A percentile compares a stretch with the other conserved stretches of the same genome.
phyloP scores from a whole-genome alignment of 2,797 vertebrate genomes.

The Lerista edwardsae region DNA sequence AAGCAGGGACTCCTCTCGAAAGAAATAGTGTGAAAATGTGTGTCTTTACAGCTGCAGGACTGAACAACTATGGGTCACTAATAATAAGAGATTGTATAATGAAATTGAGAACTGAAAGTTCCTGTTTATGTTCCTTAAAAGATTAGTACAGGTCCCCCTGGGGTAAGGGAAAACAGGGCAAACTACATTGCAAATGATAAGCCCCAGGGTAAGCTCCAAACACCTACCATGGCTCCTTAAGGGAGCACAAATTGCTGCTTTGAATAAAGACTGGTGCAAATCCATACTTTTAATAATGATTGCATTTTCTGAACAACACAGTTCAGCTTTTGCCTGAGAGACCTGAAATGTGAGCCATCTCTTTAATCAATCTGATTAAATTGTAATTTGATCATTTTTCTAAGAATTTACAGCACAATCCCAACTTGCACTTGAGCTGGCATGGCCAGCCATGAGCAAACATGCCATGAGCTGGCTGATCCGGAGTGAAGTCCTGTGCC shows the following conservation, averaged over 20 bases:
- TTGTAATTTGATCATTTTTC: conserved; percentile 18
- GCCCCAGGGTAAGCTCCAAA: background rate
- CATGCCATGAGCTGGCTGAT: too few relatives aligned
- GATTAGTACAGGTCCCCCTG: background rate
- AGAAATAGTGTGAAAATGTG: background rate
- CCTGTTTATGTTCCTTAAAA: background rate
- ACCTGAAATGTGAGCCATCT: conserved; percentile 23
- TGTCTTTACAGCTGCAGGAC: background rate
- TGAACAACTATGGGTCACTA: background rate
- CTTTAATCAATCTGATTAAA: conserved; percentile 12
- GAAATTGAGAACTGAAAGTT: background rate
- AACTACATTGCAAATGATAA: background rate
- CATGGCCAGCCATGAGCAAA: too few relatives aligned
- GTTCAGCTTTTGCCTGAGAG: background rate
- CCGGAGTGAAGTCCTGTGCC: too few relatives aligned
- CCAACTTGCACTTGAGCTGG: too few relatives aligned
- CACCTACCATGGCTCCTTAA: background rate
- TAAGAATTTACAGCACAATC: background rate
- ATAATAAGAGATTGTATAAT: background rate
- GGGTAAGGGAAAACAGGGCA: background rate
- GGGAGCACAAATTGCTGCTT: conserved; percentile 15
- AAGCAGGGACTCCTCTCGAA: background rate
- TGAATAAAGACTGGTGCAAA: conserved; percentile 1
- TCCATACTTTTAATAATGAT: conserved; percentile 4
- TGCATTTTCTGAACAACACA: conserved; percentile 19